A percentile compares a stretch with the other conserved stretches of the same genome.
These are phyloP conservation scores for Ptilonorhynchus violaceus DNA, from an alignment of 2,113 vertebrate genomes.

Conservation along the genomic window DNA sequence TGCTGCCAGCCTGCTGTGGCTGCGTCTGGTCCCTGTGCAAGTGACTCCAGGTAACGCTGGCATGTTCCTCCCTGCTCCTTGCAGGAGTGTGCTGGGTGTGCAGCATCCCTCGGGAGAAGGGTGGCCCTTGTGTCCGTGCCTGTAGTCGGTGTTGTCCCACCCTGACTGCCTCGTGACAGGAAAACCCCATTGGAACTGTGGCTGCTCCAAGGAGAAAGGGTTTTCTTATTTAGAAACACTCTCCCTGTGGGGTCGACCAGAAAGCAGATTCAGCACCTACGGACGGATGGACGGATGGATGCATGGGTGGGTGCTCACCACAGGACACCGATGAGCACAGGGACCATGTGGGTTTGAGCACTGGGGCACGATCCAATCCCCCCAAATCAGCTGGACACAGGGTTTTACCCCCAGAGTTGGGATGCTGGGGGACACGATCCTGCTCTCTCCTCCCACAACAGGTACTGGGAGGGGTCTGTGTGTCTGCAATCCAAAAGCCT, in stretches of 20 bases:
- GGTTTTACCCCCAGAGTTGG: neutral
- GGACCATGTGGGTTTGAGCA: accelerated
- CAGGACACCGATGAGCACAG: neutral
- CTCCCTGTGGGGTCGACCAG: accelerated
- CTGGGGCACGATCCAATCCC: neutral
- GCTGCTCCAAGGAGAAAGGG: neutral
- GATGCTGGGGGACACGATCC: neutral
- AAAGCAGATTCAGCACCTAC: accelerated
- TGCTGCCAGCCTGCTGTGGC: neutral
- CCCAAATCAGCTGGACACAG: neutral
- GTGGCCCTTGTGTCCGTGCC: accelerated
- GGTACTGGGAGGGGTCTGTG: neutral
- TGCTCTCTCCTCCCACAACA: neutral
- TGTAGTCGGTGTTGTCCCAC: accelerated
- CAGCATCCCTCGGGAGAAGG: neutral
- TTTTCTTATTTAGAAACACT: neutral
- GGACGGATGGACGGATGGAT: neutral
- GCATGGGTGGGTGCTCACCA: neutral
- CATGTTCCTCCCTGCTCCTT: neutral
- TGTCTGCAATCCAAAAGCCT: neutral
- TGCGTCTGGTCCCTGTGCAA: neutral
- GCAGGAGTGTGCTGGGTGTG: accelerated
- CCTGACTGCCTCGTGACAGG: neutral
- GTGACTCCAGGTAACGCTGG: neutral
- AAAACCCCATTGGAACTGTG: accelerated